Evolutionary conservation across 2,113 vertebrate genomes (phyloP).

Genomic region (Indicator maculatus): DNA sequence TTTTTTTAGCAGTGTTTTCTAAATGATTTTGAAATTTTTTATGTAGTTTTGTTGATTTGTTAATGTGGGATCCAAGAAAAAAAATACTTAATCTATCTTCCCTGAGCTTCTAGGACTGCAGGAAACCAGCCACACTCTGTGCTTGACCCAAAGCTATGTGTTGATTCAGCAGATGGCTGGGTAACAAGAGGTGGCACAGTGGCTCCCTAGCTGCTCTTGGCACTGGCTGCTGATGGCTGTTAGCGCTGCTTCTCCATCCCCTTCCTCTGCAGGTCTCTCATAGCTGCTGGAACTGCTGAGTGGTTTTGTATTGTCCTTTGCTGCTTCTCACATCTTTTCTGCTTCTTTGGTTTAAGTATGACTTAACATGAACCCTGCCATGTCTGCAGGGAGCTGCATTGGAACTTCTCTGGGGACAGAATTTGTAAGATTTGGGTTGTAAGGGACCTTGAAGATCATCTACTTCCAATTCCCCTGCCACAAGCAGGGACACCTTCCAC

Average conservation of each 20-base stretch:
- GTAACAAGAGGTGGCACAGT: not conserved
- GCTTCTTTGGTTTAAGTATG: not conserved
- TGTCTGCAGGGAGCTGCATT: rapidly evolving
- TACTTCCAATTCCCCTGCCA: too few relatives aligned
- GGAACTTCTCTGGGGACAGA: not conserved
- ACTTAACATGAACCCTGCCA: not conserved
- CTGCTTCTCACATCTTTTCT: not conserved
- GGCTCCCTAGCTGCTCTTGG: not conserved
- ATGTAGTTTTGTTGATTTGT: not conserved
- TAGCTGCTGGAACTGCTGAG: not conserved
- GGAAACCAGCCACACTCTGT: not conserved
- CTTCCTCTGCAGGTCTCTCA: rapidly evolving
- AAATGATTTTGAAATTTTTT: not conserved
- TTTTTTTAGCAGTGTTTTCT: not conserved
- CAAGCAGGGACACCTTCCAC: too few relatives aligned
- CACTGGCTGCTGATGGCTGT: not conserved
- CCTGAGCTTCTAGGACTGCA: not conserved
- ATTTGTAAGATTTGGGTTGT: too few relatives aligned
- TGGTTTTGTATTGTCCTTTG: not conserved
- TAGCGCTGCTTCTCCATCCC: not conserved
- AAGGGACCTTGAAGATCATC: too few relatives aligned
- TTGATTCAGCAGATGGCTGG: not conserved
- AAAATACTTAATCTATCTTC: not conserved
- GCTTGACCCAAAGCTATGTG: not conserved
- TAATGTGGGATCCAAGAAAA: not conserved